Base-by-base conservation (phyloP, 2,113 vertebrate species). In the Microtus richardsoni region DNA sequence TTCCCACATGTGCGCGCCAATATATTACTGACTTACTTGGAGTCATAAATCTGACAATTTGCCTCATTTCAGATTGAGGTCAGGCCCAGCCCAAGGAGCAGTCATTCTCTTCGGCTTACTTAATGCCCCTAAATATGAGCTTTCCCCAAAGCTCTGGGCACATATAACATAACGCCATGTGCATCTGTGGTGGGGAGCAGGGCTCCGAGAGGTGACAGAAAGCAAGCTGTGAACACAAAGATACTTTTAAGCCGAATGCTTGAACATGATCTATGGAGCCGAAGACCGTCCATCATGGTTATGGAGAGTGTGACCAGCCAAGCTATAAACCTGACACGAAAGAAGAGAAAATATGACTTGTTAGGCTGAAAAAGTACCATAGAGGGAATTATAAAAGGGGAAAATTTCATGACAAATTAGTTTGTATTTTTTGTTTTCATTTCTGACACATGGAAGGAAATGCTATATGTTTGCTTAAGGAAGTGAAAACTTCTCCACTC, bases 401-500 rank as follows among this genome's bases (percentile, higher is more conserved):
- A 96, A 90, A 99, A 97, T 97, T 98, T 98, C 98, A 96, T 98
- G 98, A 99, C 99, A 98, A 99, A 99, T 99, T 99, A 98, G 98
- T 99, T 99, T 99, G 98, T 97, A 95, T 99, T 99, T 99, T 98
- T 97, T 98, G 97, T 98, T 99, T 99, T 99, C 98, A 93, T 98
- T 98, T 98, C 98, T 99, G 99, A 99, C 99, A 99, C 95, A 94
- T 98, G 98, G 98, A 99, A 99, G 99, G 99, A 99, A 99, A 99
- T 99, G 98, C 99, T 98, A 95, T 97, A 98, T 99, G 98, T 99
- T 99, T 99, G 99, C 98, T 99, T 99, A 99, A 99, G 99, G 99
- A 99, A 99, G 99, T 99, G 99, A 99, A 99, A 99, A 99, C 99
- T 99, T 99, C 99, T 99, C 98, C 99, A 99, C 99, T 99, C 99